Evolutionary conservation across 2,888 invertebrate genomes (phyloP), one percentile per base, ranked within the genome.

Genomic region (Timandra comae): DNA sequence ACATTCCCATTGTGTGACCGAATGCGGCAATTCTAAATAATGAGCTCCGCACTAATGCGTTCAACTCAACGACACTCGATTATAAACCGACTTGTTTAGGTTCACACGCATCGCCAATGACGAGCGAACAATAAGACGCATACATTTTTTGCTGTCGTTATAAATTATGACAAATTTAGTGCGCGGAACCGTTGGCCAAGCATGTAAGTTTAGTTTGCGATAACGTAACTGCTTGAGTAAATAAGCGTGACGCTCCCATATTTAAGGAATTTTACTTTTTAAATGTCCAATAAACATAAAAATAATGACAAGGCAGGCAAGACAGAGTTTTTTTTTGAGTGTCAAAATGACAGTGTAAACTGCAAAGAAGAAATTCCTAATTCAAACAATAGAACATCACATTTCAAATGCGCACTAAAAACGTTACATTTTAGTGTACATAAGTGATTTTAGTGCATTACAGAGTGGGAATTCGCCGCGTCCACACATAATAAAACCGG

Each of bases 101-200:
- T 70, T 76, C 77, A 69, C 77, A 78, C 73, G 76, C 70, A 62
- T 63, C 63, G 62, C 44, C 58, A 52, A 51, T 57, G 61, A 34
- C 43, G 48, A 16, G 3, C 62, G 61, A 70, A 74, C 68, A 72
- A 68, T 62, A 63, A 57, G 52, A 56, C 44, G 49, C 41, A 54
- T 56, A 60, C 46, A 57, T 61, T 61, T 71, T 64, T 68, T 61
- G 48, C 52, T 16, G 6, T 16, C 16, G 6, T 16, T 16, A 16
- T n/a, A n/a, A 67, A 67, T 69, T 64, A 67, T 60, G 63, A 66
- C 65, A 64, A 58, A 57, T 57, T 60, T 50, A 50, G 43, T 41
- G 49, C 51, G 46, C 48, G 41, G 50, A 55, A 63, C 60, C 56
- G 62, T 61, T 67, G 50, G 48, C 45, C 55, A 52, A 55, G 49